Conservation (phyloP, 2,113 vertebrate species). For the Monopterus albus region DNA sequence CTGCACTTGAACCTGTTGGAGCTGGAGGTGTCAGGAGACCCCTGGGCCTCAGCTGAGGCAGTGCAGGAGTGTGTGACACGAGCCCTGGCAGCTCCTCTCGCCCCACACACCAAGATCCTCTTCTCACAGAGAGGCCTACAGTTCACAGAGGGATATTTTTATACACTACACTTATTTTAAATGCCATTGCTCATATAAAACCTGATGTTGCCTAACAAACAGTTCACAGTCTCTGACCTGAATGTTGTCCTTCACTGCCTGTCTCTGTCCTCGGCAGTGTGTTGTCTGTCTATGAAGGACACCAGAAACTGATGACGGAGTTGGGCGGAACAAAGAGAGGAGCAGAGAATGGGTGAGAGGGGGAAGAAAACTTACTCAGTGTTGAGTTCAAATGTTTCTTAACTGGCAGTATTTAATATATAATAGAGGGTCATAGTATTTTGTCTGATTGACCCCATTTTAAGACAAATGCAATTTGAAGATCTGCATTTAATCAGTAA, state of each 20-base stretch:
- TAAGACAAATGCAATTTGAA: too few species aligned
- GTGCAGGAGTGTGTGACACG: slow-evolving; percentile 85
- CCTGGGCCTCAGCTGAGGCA: slow-evolving; percentile 76
- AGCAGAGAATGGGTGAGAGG: slow-evolving; percentile 83
- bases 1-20: slow-evolving; percentile 87
- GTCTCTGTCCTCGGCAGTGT: slow-evolving; percentile 72
- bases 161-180: too few species aligned
- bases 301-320: slow-evolving; percentile 86
- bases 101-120: slow-evolving; percentile 81
- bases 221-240: not conserved
- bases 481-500: too few species aligned
- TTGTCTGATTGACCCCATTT: too few species aligned
- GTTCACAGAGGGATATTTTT: slow-evolving; percentile 80
- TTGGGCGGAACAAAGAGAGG: slow-evolving; percentile 80
- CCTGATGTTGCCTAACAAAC: not conserved
- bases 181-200: not conserved
- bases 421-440: too few species aligned
- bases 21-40: slow-evolving; percentile 83
- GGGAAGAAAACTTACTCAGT: not conserved
- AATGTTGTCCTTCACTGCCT: not conserved
- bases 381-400: too few species aligned
- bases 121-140: slow-evolving; percentile 87
- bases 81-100: slow-evolving; percentile 83
- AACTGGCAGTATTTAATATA: too few species aligned
- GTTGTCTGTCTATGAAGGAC: slow-evolving; percentile 84